Base-by-base conservation (phyloP, 2,797 vertebrate species). In the Smutsia gigantea region DNA sequence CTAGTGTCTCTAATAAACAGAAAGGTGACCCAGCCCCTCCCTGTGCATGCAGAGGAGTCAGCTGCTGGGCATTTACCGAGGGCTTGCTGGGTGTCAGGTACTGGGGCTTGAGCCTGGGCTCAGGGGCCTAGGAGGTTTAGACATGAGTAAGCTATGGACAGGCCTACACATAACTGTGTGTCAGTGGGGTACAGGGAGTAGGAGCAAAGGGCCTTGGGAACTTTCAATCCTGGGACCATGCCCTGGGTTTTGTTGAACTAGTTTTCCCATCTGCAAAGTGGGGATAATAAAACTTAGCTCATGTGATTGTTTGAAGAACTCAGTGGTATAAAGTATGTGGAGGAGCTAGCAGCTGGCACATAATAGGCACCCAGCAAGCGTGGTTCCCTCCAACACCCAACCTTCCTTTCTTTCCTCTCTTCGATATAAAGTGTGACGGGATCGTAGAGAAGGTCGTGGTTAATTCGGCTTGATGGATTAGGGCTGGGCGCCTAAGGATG, bases 361-460 rank as follows among this genome's bases (percentile, higher is more conserved):
- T 10, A 3, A n/a, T 23, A 31, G 37, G 37, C 6, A 7, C 34
- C 37, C 27, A 39, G 55, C 34, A 68, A 63, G 29, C 3, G 1
- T 2, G 3, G 37, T 68, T 57, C 4, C 23, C 27, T 23, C 7
- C 3, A 3, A 8, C 5, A 31, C 1, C 8, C n/a, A 55, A 13
- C 19, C 0, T 0, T 8, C 27, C 8, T n/a, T 37, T 66, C 5
- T 57, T 17, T 8, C 7, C n/a, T 51, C 46, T 25, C 46, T 59
- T 51, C 1, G 7, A 23, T 37, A 7, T 27, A 2, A 57, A 87
- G 66, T 46, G 9, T 37, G 69, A 53, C 4, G 75, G 49, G 55
- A 23, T 57, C 49, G 7, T 14, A 57, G 55, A 77, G 82, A 25
- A 55, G 27, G n/a, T 5, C 15, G 53, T 29, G n/a, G n/a, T 71